phyloP scores from a whole-genome alignment of 1,140 invertebrate species.

The Drosophila hydei region DNA sequence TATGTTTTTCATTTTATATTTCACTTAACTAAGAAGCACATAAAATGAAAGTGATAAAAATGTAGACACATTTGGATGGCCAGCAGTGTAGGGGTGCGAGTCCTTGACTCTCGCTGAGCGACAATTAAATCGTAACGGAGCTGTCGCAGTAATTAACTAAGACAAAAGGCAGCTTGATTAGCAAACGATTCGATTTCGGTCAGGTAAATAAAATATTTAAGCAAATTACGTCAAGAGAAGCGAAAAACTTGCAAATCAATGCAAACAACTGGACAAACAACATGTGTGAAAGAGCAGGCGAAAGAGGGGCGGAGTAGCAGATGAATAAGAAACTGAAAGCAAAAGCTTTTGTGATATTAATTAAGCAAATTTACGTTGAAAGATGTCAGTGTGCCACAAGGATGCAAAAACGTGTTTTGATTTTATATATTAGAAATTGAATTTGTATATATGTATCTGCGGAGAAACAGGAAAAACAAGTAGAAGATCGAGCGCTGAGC shows the following conservation, averaged over 20 bases:
- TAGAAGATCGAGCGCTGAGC: not conserved
- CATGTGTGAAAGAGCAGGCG: not conserved
- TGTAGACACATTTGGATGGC: not conserved
- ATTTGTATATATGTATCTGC: slow-evolving; percentile 30
- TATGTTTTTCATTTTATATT: not conserved
- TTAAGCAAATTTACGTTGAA: slow-evolving; percentile 67
- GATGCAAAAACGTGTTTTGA: slow-evolving; percentile 69
- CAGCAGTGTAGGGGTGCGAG: slow-evolving; percentile 6
- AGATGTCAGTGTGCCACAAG: slow-evolving; percentile 81
- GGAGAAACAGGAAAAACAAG: slow-evolving; percentile 47
- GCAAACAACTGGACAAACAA: slow-evolving; percentile 65
- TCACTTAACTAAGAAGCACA: not conserved
- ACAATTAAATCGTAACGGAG: slow-evolving; percentile 20
- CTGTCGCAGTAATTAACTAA: slow-evolving; percentile 24
- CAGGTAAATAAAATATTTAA: slow-evolving; percentile 71
- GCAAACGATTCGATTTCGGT: slow-evolving; percentile 57
- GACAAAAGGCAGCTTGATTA: slow-evolving; percentile 58
- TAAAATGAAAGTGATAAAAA: not conserved
- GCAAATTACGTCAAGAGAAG: slow-evolving; percentile 64
- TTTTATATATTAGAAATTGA: slow-evolving; percentile 76
- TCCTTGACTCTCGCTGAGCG: slow-evolving; percentile 37
- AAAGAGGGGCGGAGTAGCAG: not conserved
- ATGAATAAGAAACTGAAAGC: slow-evolving; percentile 48
- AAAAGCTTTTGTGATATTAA: slow-evolving; percentile 68
- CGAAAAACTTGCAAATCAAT: slow-evolving; percentile 72